These are phyloP conservation scores for Brenthis hecate DNA, from an alignment of 2,888 invertebrate genomes.

Conservation along the genomic window DNA sequence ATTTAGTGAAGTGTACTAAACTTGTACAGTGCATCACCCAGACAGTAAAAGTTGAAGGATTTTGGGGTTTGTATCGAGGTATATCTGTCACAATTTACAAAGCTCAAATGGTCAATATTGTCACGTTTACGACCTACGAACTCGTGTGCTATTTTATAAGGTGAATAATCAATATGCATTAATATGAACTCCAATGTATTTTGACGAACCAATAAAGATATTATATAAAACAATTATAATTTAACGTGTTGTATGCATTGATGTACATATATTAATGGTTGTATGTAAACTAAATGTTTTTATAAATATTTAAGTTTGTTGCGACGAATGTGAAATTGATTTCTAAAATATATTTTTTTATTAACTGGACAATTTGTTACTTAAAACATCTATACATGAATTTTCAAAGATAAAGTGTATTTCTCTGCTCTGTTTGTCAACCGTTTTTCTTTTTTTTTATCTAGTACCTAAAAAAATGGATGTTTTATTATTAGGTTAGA, in stretches of 20 bases:
- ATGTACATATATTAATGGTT: too few species aligned
- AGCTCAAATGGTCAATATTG: slow-evolving; percentile 61
- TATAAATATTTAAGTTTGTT: not conserved
- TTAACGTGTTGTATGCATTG: too few species aligned
- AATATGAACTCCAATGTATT: not conserved
- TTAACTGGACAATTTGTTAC: not conserved
- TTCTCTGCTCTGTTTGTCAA: too few species aligned
- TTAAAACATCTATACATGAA: not conserved
- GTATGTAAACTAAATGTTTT: not conserved
- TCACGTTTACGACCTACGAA: slow-evolving; percentile 67
- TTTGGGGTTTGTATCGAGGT: slow-evolving; percentile 61
- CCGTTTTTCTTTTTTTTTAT: not conserved
- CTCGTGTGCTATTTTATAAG: slow-evolving; percentile 56
- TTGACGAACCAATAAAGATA: too few species aligned
- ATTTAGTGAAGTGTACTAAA: slow-evolving; percentile 53
- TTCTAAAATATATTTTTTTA: slow-evolving; percentile 12
- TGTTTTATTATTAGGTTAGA: too few species aligned
- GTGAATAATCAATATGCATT: slow-evolving; percentile 40
- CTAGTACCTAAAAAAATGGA: not conserved
- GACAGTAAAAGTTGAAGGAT: slow-evolving; percentile 54
- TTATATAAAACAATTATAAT: too few species aligned
- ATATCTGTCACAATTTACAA: slow-evolving; percentile 64
- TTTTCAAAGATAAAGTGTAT: not conserved
- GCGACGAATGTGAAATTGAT: not conserved
- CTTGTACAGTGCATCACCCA: slow-evolving; percentile 52